Conservation (phyloP, 1,140 invertebrate species). For the Thaumetopoea pityocampa region DNA sequence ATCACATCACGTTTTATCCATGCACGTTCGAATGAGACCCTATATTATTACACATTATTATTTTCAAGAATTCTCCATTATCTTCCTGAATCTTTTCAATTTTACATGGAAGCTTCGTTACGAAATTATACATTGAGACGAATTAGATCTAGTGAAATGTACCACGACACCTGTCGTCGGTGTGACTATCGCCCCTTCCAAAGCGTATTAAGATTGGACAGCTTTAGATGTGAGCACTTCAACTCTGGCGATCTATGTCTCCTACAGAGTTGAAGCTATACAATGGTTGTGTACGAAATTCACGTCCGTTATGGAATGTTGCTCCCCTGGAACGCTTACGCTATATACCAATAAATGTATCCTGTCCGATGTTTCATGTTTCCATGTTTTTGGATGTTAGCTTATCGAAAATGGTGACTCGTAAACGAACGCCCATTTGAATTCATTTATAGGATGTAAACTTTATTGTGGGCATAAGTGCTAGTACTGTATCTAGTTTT, state of each 20-base stretch:
- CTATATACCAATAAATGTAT: constrained; percentile 36
- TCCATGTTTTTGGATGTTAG: constrained; percentile 41
- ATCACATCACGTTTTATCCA: constrained; percentile 46
- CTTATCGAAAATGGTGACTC: constrained; percentile 62
- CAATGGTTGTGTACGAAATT: constrained; percentile 5
- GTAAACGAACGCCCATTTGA: constrained; percentile 15
- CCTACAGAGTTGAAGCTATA: no score
- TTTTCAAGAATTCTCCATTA: constrained; percentile 29
- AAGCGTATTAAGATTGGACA: constrained; percentile 48
- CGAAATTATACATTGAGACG: constrained; percentile 32
- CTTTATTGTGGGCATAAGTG: constrained; percentile 8
- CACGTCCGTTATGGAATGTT: constrained; percentile 38
- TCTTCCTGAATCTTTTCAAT: constrained; percentile 48
- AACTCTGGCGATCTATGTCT: constrained; percentile 19
- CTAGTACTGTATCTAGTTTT: constrained; percentile 10
- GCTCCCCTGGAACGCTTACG: constrained; percentile 53
- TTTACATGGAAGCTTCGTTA: constrained; percentile 63
- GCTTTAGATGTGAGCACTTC: constrained; percentile 48
- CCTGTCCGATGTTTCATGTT: constrained; percentile 31
- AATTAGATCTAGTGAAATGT: constrained; percentile 3
- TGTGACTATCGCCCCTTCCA: constrained; percentile 68
- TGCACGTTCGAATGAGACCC: constrained; percentile 51
- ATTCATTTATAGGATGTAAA: background rate
- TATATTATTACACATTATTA: constrained; percentile 46
- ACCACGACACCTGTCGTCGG: constrained; percentile 37